A percentile compares a stretch with the other conserved stretches of the same genome.
These are phyloP conservation scores for Cavia porcellus DNA, from an alignment of 2,113 vertebrate species.

Conservation along the genomic window DNA sequence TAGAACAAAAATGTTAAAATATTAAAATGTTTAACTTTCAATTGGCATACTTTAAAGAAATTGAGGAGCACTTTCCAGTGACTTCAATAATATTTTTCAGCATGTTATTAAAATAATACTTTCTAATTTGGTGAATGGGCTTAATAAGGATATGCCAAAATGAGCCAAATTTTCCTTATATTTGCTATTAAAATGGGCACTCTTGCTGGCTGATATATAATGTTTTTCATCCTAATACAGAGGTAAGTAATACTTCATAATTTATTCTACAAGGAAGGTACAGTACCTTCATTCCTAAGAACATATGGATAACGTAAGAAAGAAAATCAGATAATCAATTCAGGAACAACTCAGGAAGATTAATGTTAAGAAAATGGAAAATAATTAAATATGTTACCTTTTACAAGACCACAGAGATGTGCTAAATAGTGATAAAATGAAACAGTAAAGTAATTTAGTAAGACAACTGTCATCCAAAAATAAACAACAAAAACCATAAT, in stretches of 20 bases:
- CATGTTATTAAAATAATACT: conserved; percentile 41
- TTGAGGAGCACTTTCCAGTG: background rate
- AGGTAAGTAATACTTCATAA: background rate
- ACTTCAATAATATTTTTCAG: background rate
- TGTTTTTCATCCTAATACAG: background rate
- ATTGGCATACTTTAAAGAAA: background rate
- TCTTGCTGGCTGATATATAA: background rate
- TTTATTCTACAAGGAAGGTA: conserved; percentile 4
- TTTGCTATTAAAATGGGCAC: background rate
- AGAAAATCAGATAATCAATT: conserved; percentile 63
- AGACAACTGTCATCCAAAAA: conserved; percentile 5
- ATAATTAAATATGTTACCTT: conserved; percentile 63
- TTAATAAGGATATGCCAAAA: background rate
- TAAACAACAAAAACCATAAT: background rate
- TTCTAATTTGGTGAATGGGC: background rate
- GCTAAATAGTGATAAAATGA: conserved; percentile 56
- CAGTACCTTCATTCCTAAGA: conserved; percentile 34
- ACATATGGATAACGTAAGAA: background rate
- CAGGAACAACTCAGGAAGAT: background rate
- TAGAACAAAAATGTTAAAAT: background rate
- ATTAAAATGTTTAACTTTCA: background rate
- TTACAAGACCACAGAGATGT: conserved; percentile 12
- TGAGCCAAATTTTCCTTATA: conserved; percentile 11
- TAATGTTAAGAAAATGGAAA: conserved; percentile 56
- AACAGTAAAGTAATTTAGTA: background rate